Percentiles rank a stretch among this genome's conserved stretches.
These are phyloP conservation scores for Cladopsammia gracilis DNA, from an alignment of 64 coral and sea anemone genomes.

Conservation along the genomic window DNA sequence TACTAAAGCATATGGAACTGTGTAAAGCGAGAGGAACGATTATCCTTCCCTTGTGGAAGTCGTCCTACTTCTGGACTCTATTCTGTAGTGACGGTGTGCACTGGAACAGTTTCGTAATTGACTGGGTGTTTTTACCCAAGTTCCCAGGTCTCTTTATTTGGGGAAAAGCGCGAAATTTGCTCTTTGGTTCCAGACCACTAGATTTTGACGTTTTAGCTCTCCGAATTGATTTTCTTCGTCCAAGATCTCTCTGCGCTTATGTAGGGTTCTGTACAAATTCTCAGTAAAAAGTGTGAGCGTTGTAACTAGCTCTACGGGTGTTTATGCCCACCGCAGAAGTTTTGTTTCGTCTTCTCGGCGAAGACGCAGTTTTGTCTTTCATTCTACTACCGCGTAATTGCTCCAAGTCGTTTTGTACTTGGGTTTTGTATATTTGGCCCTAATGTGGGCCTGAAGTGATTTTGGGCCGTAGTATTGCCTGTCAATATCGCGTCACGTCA, in stretches of 20 bases:
- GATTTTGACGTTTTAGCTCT: constrained; percentile 24
- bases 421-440: no score
- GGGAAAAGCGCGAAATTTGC: constrained; percentile 38
- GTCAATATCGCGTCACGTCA: no score
- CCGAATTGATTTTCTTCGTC: constrained; percentile 29
- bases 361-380: no score
- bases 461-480: no score
- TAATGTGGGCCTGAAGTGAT: no score
- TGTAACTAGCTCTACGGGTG: background rate
- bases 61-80: constrained; percentile 16
- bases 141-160: constrained; percentile 27
- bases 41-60: constrained; percentile 10
- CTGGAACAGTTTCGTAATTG: constrained; percentile 8
- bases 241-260: background rate
- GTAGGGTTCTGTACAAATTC: constrained; percentile 20
- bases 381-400: no score
- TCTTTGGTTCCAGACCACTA: constrained; percentile 38
- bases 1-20: background rate
- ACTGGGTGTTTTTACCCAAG: constrained; percentile 40
- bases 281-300: constrained; percentile 12
- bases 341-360: no score
- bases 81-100: background rate
- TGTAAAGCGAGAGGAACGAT: constrained; percentile 33
- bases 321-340: no score
- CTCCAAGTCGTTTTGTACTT: no score